Percentiles rank a stretch among this genome's conserved stretches.
These are phyloP conservation scores for Dicentrarchus labrax DNA, from an alignment of 2,113 vertebrate species.

Conservation along the genomic window DNA sequence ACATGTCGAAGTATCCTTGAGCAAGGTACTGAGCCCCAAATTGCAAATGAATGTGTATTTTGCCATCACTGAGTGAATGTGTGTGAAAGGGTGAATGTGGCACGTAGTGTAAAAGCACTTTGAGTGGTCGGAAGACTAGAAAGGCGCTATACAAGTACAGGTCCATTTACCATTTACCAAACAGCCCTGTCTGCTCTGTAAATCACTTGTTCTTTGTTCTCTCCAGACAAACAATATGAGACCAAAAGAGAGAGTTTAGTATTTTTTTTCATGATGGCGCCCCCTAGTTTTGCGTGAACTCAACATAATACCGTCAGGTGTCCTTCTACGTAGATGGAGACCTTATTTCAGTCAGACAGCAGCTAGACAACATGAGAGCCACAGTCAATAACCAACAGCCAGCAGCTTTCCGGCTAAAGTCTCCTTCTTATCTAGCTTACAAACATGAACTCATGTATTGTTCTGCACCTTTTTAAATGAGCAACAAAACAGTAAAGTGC, in stretches of 20 bases:
- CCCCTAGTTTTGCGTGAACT: too few species aligned
- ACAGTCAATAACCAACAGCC: neutral
- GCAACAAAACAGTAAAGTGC: neutral
- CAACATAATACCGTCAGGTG: neutral
- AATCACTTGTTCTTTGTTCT: neutral
- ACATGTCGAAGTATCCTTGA: too few species aligned
- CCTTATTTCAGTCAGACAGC: neutral
- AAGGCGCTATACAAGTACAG: too few species aligned
- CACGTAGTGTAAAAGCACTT: too few species aligned
- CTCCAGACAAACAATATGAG: neutral
- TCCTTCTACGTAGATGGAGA: neutral
- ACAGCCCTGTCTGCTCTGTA: neutral
- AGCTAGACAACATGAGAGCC: neutral
- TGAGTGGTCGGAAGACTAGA: too few species aligned
- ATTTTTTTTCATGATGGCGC: too few species aligned
- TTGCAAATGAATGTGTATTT: too few species aligned
- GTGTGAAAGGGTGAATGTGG: too few species aligned
- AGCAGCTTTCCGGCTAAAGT: neutral
- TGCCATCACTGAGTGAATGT: too few species aligned
- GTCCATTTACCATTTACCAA: too few species aligned
- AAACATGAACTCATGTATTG: neutral
- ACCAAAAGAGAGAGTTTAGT: neutral
- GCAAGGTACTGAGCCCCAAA: too few species aligned
- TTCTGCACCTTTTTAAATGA: neutral
- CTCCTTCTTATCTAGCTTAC: too few species aligned